These are phyloP conservation scores for Stictocephala bisonia DNA, from an alignment of 2,888 invertebrate genomes.

Conservation along the genomic window DNA sequence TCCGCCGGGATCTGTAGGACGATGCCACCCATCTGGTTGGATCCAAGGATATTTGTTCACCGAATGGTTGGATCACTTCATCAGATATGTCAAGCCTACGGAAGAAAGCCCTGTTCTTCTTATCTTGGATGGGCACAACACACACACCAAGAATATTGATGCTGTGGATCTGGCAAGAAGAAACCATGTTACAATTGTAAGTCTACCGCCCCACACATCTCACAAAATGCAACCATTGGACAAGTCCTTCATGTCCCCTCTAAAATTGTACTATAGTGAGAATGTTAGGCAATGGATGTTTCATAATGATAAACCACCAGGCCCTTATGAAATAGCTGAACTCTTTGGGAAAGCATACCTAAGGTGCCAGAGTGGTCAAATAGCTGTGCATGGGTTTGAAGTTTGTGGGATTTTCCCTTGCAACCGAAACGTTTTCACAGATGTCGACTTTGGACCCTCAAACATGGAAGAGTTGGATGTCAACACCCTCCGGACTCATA, in stretches of 20 bases:
- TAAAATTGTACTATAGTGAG: conserved; percentile 53
- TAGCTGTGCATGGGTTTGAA: conserved; percentile 55
- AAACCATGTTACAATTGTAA: conserved; percentile 47
- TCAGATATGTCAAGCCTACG: conserved; percentile 55
- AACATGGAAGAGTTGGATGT: not conserved
- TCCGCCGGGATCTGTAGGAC: conserved; percentile 58
- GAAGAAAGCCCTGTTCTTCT: conserved; percentile 56
- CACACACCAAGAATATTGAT: conserved; percentile 51
- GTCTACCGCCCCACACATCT: conserved; percentile 45
- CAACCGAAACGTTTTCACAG: conserved; percentile 56
- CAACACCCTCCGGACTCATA: too few species aligned
- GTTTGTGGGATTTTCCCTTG: conserved; percentile 58
- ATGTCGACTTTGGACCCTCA: conserved; percentile 26
- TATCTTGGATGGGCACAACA: conserved; percentile 51
- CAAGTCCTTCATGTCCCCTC: conserved; percentile 44
- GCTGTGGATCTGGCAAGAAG: conserved; percentile 46
- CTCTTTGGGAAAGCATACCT: conserved; percentile 58
- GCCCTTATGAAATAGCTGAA: conserved; percentile 54
- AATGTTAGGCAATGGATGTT: conserved; percentile 59
- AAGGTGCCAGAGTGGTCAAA: conserved; percentile 55
- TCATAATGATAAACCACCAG: conserved; percentile 54
- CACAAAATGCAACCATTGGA: conserved; percentile 49
- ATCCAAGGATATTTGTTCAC: conserved; percentile 61
- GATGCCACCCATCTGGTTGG: conserved; percentile 60
- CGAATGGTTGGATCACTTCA: conserved; percentile 61